Evolutionary conservation across 2,888 invertebrate genomes (phyloP).

Genomic region (Belgica antarctica): DNA sequence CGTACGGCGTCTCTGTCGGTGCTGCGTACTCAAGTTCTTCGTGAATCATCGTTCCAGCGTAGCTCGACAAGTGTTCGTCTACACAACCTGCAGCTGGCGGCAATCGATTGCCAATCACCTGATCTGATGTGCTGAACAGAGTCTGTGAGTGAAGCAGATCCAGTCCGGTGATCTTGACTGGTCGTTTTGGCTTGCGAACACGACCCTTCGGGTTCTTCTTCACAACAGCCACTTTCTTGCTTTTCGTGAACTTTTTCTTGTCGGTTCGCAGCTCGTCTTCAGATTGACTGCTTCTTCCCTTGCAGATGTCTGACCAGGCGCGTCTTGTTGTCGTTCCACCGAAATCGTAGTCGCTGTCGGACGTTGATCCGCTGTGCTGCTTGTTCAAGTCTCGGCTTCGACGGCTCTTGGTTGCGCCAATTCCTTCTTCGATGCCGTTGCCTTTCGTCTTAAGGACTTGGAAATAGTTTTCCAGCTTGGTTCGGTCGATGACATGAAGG

Average conservation of each 20-base stretch:
- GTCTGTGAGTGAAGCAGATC: slow-evolving; percentile 88
- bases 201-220: slow-evolving; percentile 55
- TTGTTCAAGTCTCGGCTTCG: slow-evolving; percentile 52
- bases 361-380: slow-evolving; percentile 46
- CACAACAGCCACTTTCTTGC: slow-evolving; percentile 47
- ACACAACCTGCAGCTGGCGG: slow-evolving; percentile 90
- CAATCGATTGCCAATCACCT: slow-evolving; percentile 68
- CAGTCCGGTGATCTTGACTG: slow-evolving; percentile 77
- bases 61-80: slow-evolving; percentile 81
- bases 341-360: slow-evolving; percentile 54
- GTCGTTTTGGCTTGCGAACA: slow-evolving; percentile 63
- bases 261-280: slow-evolving; percentile 60
- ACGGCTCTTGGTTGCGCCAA: slow-evolving; percentile 52
- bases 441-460: slow-evolving; percentile 87
- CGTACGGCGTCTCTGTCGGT: slow-evolving; percentile 77
- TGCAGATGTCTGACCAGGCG: slow-evolving; percentile 71
- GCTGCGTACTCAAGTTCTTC: slow-evolving; percentile 74
- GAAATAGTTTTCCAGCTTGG: slow-evolving; percentile 94
- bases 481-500: slow-evolving; percentile 95
- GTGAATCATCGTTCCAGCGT: slow-evolving; percentile 71
- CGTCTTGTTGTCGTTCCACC: slow-evolving; percentile 67
- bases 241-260: slow-evolving; percentile 48
- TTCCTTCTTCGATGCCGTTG: slow-evolving; percentile 57
- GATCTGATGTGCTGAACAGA: slow-evolving; percentile 78
- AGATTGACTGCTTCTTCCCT: slow-evolving; percentile 63